These are phyloP conservation scores for Drosophila nigromelanica DNA, from an alignment of 1,140 invertebrate species.

Conservation along the genomic window DNA sequence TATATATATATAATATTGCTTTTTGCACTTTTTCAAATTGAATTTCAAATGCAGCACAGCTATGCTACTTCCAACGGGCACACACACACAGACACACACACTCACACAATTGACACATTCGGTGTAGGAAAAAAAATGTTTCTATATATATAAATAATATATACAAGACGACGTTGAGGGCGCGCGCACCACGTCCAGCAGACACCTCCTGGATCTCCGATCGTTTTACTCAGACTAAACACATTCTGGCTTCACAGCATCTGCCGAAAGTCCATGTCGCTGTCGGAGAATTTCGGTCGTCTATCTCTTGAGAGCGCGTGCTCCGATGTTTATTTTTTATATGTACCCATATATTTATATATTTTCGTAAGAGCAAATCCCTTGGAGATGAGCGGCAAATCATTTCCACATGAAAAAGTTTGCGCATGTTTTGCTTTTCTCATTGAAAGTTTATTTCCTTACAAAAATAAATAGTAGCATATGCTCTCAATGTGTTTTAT, in stretches of 20 bases:
- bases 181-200: conserved; percentile 78
- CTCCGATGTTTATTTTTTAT: conserved; percentile 3
- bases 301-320: conserved; percentile 14
- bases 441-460: conserved; percentile 37
- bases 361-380: conserved; percentile 17
- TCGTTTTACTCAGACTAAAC: conserved; percentile 83
- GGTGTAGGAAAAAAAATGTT: conserved; percentile 32
- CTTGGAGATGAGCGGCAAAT: conserved; percentile 12
- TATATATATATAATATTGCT: conserved; percentile 11
- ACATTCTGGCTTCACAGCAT: conserved; percentile 20
- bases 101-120: conserved; percentile 42
- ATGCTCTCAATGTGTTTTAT: conserved; percentile 19
- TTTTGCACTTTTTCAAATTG: conserved; percentile 37
- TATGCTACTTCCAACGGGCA: conserved; percentile 41
- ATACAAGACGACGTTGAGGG: conserved; percentile 59
- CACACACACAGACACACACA: conserved; percentile 42
- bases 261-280: conserved; percentile 56
- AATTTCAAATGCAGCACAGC: conserved; percentile 29
- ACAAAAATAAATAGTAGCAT: conserved; percentile 36
- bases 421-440: conserved; percentile 31
- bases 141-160: conserved; percentile 80
- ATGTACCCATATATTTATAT: conserved; percentile 7
- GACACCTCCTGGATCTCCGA: conserved; percentile 83
- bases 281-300: conserved; percentile 19
- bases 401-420: conserved; percentile 11